Evolutionary conservation across 2,888 invertebrate genomes (phyloP), one percentile per base, ranked within the genome.

Genomic region (Papilio demoleus): DNA sequence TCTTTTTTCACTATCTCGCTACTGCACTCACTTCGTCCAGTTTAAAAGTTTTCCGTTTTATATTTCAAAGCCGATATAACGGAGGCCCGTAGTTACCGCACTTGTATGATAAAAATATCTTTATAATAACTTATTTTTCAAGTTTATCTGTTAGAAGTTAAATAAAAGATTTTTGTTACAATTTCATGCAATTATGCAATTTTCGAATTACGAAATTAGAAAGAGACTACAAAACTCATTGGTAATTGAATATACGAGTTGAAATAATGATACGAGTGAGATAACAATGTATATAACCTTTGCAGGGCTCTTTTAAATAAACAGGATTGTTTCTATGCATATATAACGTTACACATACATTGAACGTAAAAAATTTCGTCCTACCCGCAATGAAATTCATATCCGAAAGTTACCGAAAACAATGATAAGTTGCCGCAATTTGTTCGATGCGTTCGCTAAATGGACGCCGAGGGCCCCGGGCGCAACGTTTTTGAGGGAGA

Each of bases 41-140:
- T 92, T 89, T 89, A 89, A 64, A 92, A 91, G 87, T 91, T 92
- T 89, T 80, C 78, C 85, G 82, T 87, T 91, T 89, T 88, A 85
- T 90, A 89, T 86, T 82, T 82, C 83, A 84, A 84, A 81, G 82
- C 80, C 81, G 79, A 79, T 76, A 79, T 76, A 78, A 73, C 78
- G 75, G 4, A 36, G 70, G 73, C 72, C 74, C 75, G 75, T 70
- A 74, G 65, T 80, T 79, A 75, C 76, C 76, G 70, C 67, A 72
- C 68, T 72, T 68, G 72, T 70, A 53, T 17, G 31, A 70, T 76
- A 76, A 79, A 79, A 76, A 78, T 77, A 79, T 78, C 71, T 71
- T 68, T 70, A 72, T 74, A 73, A 73, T 73, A 75, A 75, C 71
- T 68, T 65, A 19, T 73, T 70, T 58, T 68, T 68, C 70, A 70